These are phyloP conservation scores for Heterohyrax brucei DNA, from an alignment of 2,797 vertebrate species.

Conservation along the genomic window DNA sequence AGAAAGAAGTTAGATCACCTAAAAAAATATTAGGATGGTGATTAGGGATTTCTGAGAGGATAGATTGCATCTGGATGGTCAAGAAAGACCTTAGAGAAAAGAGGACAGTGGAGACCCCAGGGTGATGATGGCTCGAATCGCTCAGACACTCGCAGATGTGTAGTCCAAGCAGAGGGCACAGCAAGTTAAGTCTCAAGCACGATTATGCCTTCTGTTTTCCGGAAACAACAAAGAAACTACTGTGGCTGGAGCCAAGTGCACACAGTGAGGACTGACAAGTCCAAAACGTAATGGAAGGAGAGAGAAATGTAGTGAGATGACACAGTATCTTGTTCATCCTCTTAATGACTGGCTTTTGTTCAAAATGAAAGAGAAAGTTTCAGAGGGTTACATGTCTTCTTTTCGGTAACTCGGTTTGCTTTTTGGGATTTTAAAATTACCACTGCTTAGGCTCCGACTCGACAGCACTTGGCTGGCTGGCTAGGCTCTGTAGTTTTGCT, in stretches of 20 bases:
- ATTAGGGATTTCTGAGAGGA: background rate
- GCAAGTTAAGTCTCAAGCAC: background rate
- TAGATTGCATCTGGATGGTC: background rate
- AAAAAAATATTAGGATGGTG: background rate
- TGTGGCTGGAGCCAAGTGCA: background rate
- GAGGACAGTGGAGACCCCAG: background rate
- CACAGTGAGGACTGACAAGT: background rate
- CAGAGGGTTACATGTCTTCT: background rate
- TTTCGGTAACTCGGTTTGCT: conserved; percentile 32
- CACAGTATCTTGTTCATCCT: background rate
- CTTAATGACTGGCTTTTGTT: background rate
- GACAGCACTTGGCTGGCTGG: too few species aligned
- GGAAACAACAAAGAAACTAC: background rate
- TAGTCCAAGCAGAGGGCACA: background rate
- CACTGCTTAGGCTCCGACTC: background rate
- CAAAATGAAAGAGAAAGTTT: background rate
- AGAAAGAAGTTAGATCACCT: background rate
- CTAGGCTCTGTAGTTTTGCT: conserved; percentile 6
- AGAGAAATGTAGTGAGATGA: background rate
- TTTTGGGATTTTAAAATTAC: conserved; percentile 35
- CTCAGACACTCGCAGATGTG: background rate
- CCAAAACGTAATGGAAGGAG: background rate
- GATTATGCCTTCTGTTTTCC: background rate
- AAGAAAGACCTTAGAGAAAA: background rate
- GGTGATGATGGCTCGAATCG: background rate